These are phyloP conservation scores for Metridium senile DNA, from an alignment of 92 coral and sea anemone species.

Conservation along the genomic window DNA sequence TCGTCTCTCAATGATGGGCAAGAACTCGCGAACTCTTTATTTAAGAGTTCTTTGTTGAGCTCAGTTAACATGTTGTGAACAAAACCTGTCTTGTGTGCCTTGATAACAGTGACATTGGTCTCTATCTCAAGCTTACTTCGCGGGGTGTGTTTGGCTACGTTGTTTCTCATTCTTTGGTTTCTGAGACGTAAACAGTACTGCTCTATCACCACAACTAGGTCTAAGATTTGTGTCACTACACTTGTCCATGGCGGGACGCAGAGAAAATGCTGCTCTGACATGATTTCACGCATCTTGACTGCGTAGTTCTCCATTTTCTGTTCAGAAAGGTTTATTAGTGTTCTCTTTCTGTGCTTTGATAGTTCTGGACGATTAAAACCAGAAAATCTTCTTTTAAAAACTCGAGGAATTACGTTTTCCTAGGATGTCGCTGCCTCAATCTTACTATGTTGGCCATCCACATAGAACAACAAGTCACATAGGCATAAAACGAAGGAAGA, in stretches of 20 bases:
- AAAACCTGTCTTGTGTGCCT: constrained; percentile 26
- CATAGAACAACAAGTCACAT: constrained; percentile 21
- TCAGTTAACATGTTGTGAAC: constrained; percentile 21
- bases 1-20: constrained; percentile 42
- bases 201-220: constrained; percentile 3
- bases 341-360: constrained; percentile 38
- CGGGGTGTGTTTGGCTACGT: constrained; percentile 36
- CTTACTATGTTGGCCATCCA: constrained; percentile 44
- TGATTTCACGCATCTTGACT: neutral
- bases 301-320: neutral
- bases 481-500: constrained; percentile 27
- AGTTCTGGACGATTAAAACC: constrained; percentile 45
- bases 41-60: constrained; percentile 27
- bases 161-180: constrained; percentile 29
- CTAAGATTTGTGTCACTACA: neutral
- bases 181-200: constrained; percentile 13
- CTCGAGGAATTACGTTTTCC: constrained; percentile 23
- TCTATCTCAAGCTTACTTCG: constrained; percentile 39
- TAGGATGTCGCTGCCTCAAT: constrained; percentile 20
- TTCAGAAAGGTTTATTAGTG: constrained; percentile 18
- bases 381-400: constrained; percentile 30
- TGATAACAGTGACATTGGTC: constrained; percentile 35
- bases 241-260: neutral
- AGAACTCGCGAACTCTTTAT: constrained; percentile 43
- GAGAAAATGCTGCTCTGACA: neutral